Evolutionary conservation across 53 echinoderm and acorn worm genomes (phyloP).

Genomic region (Zoroaster sp.): DNA sequence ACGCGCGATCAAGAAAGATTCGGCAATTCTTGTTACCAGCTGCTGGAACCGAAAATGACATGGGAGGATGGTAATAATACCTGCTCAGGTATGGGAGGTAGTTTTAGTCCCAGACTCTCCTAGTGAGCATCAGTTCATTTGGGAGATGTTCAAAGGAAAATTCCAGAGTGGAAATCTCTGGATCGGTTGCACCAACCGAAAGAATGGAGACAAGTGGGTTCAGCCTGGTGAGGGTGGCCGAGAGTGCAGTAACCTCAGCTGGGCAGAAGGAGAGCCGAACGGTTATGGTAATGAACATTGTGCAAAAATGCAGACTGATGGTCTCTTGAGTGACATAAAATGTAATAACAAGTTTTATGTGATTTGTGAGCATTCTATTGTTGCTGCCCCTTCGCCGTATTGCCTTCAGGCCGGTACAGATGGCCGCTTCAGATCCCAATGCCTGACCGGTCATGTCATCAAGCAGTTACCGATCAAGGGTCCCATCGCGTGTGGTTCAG

Average conservation of each 20-base stretch:
- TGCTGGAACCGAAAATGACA: background rate
- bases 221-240: background rate
- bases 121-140: background rate
- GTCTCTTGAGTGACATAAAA: background rate
- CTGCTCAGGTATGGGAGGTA: background rate
- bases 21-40: background rate
- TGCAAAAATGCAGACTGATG: background rate
- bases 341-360: background rate
- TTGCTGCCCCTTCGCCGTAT: background rate
- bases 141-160: background rate
- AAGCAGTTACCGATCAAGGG: slow-evolving; percentile 20
- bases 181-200: background rate
- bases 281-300: background rate
- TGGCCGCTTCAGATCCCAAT: background rate
- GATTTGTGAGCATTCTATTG: background rate
- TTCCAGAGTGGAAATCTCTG: background rate
- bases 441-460: background rate
- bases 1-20: background rate
- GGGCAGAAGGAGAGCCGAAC: background rate
- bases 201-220: background rate
- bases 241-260: background rate
- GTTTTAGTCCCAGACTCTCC: background rate
- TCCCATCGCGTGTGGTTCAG: background rate
- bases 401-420: background rate
- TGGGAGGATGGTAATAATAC: background rate